These are phyloP conservation scores for Keiferia lycopersicella DNA, from an alignment of 2,888 invertebrate genomes.

Conservation along the genomic window DNA sequence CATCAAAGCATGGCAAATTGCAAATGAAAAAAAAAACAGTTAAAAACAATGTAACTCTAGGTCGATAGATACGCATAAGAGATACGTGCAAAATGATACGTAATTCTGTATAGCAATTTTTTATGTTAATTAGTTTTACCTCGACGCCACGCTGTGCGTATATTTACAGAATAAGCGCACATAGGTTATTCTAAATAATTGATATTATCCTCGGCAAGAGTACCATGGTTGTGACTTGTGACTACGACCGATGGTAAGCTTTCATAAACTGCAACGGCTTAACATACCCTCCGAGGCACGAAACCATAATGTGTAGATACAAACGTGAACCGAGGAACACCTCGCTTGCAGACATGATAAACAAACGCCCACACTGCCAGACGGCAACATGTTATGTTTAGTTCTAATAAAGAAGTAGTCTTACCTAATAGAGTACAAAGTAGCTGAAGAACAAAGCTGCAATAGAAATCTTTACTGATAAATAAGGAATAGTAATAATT, in stretches of 20 bases:
- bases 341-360: background rate
- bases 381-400: background rate
- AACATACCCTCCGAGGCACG: no score
- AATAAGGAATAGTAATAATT: no score
- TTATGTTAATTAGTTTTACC: slow-evolving; percentile 18
- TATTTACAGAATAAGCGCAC: background rate
- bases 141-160: background rate
- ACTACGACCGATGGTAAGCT: no score
- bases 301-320: no score
- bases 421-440: background rate
- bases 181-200: no score
- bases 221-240: no score
- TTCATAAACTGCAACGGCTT: no score
- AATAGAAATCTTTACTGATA: background rate
- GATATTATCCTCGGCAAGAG: no score
- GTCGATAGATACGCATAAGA: background rate
- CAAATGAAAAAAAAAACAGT: background rate
- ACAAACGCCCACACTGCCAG: slow-evolving; percentile 1
- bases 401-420: background rate
- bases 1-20: background rate
- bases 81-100: slow-evolving; percentile 8
- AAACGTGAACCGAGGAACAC: background rate
- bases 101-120: slow-evolving; percentile 12
- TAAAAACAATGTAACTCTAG: slow-evolving; percentile 9
- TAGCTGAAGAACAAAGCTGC: background rate